Base-by-base conservation (phyloP, 2,888 invertebrate genomes). In the Polylopha cassiicola region DNA sequence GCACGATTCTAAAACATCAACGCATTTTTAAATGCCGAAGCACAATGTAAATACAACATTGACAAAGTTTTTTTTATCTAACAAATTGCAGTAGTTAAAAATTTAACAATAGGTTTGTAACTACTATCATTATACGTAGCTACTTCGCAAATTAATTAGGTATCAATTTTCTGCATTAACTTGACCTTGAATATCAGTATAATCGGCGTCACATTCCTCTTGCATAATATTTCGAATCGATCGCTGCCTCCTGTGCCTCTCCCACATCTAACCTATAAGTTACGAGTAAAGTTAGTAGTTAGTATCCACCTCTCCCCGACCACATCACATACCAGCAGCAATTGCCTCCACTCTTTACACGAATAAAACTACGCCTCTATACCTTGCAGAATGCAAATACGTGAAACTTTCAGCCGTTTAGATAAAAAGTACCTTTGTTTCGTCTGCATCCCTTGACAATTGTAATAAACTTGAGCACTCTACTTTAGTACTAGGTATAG, bases 321-420 rank as follows among this genome's bases (percentile, higher is more conserved):
- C 42, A 50, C 49, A 56, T 51, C 48, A 58, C 46, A 51, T 51
- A 39, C 56, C 65, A 63, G 61, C 67, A 68, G 70, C 75, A 68
- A 79, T 71, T 62, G 58, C 65, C 63, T 58, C 55, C 59, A 61
- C 58, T 65, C 63, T 64, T 62, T 61, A 61, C 49, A 56, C 52
- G 54, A 55, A 61, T 60, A 50, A 56, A 61, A 52, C 58, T 58
- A 62, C 57, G 42, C 42, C 39, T 47, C 47, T 53, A 48, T 53
- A 60, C 63, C 65, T 59, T 73, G 66, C 65, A 74, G 61, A 63
- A 76, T 76, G 72, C 75, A 76, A 72, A 74, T 58, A 52, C 51
- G 46, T 48, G 44, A 52, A 53, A 51, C 50, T 47, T 45, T 16
- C 26, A 43, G 39, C 44, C 54, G 46, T 59, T 53, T 50, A 58